Evolutionary conservation across 2,797 vertebrate genomes (phyloP).

Genomic region (Mormyrops attenuatus): DNA sequence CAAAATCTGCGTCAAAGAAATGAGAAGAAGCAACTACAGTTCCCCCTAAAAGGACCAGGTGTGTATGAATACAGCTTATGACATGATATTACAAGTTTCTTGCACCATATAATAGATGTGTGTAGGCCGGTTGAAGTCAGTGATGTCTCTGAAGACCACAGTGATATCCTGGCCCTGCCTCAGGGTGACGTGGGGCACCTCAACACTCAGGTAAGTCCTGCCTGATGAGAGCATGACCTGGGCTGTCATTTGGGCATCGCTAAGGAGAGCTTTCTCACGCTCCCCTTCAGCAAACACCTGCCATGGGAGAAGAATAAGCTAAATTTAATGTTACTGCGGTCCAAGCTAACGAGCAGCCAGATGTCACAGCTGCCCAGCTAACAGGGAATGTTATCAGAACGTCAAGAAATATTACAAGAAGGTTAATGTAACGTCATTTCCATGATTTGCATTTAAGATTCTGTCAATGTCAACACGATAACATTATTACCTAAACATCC

Average conservation of each 20-base stretch:
- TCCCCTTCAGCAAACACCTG: slow-evolving; percentile 52
- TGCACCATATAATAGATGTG: slow-evolving; percentile 61
- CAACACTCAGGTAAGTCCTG: slow-evolving; percentile 51
- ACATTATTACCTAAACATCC: background rate
- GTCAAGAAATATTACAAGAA: background rate
- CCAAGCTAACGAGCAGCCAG: background rate
- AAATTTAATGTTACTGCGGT: background rate
- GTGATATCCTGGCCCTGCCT: slow-evolving; percentile 44
- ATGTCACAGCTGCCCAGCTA: background rate
- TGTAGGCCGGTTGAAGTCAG: slow-evolving; percentile 33
- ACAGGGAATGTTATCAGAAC: background rate
- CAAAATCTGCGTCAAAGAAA: slow-evolving; percentile 41
- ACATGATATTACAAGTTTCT: background rate
- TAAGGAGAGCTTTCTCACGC: slow-evolving; percentile 23
- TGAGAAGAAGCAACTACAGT: background rate
- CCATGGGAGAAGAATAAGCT: background rate
- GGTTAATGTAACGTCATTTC: background rate
- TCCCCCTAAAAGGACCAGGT: background rate
- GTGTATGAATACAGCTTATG: background rate
- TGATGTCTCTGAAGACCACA: slow-evolving; percentile 46
- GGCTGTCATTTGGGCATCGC: slow-evolving; percentile 26
- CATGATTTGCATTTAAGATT: background rate
- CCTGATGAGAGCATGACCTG: slow-evolving; percentile 31
- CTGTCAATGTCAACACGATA: background rate
- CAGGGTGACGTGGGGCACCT: slow-evolving; percentile 37